phyloP scores from a whole-genome alignment of 1,140 invertebrate genomes.

The Dufourea novaeangliae region DNA sequence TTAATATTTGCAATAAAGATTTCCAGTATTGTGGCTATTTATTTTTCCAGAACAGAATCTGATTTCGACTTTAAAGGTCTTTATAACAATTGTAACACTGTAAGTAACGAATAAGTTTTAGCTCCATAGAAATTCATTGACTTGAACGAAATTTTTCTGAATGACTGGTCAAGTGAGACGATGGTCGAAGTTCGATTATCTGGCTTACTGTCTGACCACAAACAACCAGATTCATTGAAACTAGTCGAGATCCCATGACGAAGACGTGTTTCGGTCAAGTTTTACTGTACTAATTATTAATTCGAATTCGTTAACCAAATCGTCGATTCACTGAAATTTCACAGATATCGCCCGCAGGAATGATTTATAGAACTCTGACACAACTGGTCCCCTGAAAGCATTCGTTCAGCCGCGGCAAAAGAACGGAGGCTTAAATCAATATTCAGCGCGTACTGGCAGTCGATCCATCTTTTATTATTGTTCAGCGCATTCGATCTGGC shows the following conservation, averaged over 20 bases:
- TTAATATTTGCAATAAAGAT: no score
- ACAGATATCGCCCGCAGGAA: background rate
- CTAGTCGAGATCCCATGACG: background rate
- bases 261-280: background rate
- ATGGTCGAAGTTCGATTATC: background rate
- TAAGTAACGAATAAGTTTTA: background rate
- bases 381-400: background rate
- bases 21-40: no score
- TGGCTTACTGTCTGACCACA: background rate
- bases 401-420: background rate
- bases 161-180: background rate
- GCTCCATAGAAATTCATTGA: background rate
- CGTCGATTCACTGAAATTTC: no score
- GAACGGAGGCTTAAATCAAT: constrained; percentile 1
- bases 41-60: no score
- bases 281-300: no score
- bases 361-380: background rate
- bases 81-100: no score
- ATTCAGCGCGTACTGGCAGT: background rate
- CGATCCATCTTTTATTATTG: background rate
- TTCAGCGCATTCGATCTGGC: background rate
- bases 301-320: no score
- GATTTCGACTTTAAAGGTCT: no score
- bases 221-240: background rate
- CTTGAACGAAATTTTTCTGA: background rate